A percentile compares a stretch with the other conserved stretches of the same genome.
Evolutionary conservation across 2,113 vertebrate species (phyloP).

Genomic region (Lates calcarifer): DNA sequence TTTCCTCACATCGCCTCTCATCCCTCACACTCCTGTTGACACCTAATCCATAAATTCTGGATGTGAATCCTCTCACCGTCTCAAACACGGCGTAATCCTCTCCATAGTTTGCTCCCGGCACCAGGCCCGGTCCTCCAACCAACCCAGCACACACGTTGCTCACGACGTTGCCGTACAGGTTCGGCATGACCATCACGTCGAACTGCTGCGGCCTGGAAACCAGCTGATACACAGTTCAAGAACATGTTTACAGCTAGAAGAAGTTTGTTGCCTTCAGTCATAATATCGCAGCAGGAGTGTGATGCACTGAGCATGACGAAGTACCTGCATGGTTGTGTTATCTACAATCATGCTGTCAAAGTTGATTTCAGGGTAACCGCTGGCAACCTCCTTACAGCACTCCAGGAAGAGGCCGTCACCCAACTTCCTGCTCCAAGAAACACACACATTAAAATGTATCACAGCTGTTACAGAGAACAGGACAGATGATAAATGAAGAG

Average conservation of each 20-base stretch:
- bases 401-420: constrained; percentile 89
- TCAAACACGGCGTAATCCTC: constrained; percentile 88
- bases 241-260: not conserved
- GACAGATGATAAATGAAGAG: not conserved
- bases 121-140: constrained; percentile 85
- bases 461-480: not conserved
- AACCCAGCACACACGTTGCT: constrained; percentile 90
- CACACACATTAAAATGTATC: not conserved
- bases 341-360: constrained; percentile 91
- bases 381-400: constrained; percentile 88
- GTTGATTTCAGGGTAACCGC: constrained; percentile 86
- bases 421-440: constrained; percentile 85
- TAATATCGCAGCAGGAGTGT: no score
- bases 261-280: not conserved
- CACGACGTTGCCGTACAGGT: constrained; percentile 90
- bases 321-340: constrained; percentile 91
- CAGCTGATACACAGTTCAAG: constrained; percentile 72
- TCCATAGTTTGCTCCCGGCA: constrained; percentile 86
- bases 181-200: constrained; percentile 92
- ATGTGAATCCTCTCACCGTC: constrained; percentile 78
- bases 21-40: not conserved
- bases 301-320: not conserved
- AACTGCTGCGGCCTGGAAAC: constrained; percentile 90
- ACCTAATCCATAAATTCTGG: not conserved
- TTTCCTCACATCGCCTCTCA: not conserved